These are phyloP conservation scores for Phyllotreta cruciferae DNA, from an alignment of 2,888 invertebrate species.

Conservation along the genomic window DNA sequence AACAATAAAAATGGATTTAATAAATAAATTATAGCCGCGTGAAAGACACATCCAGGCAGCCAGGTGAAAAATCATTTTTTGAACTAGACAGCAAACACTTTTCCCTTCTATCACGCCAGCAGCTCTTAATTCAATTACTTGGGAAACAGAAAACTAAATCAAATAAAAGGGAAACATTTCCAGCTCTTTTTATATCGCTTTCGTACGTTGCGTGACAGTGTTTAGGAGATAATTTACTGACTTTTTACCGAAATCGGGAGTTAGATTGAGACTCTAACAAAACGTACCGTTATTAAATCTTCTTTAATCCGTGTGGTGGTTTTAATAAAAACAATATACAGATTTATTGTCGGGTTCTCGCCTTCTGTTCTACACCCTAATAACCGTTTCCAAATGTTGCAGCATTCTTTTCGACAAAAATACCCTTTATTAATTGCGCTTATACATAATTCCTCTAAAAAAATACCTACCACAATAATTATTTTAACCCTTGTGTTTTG, in stretches of 20 bases:
- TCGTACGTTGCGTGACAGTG: slow-evolving; percentile 12
- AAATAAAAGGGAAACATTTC: slow-evolving; percentile 11
- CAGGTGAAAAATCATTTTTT: slow-evolving; percentile 8
- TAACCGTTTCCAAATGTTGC: not conserved
- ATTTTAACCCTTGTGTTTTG: too few relatives aligned
- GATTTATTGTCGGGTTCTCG: slow-evolving; percentile 1
- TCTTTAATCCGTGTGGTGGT: slow-evolving; percentile 4
- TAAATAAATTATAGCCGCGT: too few relatives aligned
- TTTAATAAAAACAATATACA: slow-evolving; percentile 6
- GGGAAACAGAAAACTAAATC: slow-evolving; percentile 14
- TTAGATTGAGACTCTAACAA: not conserved
- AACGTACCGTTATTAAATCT: slow-evolving; percentile 10
- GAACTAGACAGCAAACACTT: slow-evolving; percentile 5
- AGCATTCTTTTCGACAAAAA: not conserved
- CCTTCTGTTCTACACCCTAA: not conserved
- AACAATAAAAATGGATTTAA: too few relatives aligned
- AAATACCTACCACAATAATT: too few relatives aligned
- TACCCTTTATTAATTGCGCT: too few relatives aligned
- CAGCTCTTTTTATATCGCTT: slow-evolving; percentile 5
- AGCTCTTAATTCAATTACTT: slow-evolving; percentile 10
- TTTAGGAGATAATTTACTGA: slow-evolving; percentile 7
- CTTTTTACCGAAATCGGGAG: slow-evolving; percentile 6
- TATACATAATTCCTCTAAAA: too few relatives aligned
- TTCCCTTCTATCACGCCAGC: slow-evolving; percentile 4
- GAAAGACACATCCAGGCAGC: not conserved